These are phyloP conservation scores for Globicephala melas DNA, from an alignment of 2,113 vertebrate species.

Conservation along the genomic window DNA sequence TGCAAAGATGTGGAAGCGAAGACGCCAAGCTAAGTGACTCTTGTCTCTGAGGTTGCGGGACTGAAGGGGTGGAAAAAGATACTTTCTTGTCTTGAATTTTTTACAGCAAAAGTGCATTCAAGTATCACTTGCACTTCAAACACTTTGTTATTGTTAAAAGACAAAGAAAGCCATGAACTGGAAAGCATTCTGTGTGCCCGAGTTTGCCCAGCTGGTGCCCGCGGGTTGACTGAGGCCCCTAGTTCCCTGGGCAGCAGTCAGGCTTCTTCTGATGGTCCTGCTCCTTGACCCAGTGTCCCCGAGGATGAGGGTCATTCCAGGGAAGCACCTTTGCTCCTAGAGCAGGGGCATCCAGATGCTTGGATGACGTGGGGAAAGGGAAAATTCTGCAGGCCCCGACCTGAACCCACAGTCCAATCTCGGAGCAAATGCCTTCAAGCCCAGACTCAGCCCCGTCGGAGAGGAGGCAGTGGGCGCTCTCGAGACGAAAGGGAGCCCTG, in stretches of 20 bases:
- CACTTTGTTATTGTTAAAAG: neutral
- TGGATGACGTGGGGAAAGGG: slow-evolving; percentile 32
- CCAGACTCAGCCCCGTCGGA: slow-evolving; percentile 42
- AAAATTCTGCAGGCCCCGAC: slow-evolving; percentile 43
- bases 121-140: neutral
- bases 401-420: slow-evolving; percentile 50
- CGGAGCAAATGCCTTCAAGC: slow-evolving; percentile 69
- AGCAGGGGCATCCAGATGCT: neutral
- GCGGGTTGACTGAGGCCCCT: neutral
- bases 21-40: neutral
- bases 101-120: neutral
- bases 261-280: neutral
- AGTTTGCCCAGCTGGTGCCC: no score
- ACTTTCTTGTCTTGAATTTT: neutral
- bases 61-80: neutral
- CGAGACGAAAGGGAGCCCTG: slow-evolving; percentile 68
- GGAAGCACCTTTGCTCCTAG: neutral
- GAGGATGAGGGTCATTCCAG: neutral
- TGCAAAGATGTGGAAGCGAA: neutral
- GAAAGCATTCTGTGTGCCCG: accelerated
- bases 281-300: neutral
- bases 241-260: neutral
- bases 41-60: neutral
- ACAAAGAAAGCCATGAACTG: neutral
- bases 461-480: slow-evolving; percentile 40